phyloP scores from a whole-genome alignment of 2,113 vertebrate species.

The Halichoerus grypus region DNA sequence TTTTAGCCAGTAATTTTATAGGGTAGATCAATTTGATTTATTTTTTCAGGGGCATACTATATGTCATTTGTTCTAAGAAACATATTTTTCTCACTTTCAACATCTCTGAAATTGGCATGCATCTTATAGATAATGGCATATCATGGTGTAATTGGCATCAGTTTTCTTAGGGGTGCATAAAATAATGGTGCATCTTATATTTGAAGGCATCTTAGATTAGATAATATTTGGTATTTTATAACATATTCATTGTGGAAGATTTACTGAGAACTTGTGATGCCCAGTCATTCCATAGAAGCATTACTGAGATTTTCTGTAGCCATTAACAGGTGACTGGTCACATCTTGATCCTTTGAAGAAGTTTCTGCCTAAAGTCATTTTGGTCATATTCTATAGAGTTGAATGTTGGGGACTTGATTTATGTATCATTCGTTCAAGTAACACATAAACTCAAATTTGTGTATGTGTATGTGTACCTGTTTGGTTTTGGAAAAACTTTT shows the following conservation, averaged over 20 bases:
- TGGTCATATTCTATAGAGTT: background rate
- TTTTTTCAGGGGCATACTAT: background rate
- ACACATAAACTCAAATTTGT: background rate
- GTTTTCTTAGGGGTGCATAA: background rate
- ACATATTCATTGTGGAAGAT: background rate
- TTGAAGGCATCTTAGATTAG: background rate
- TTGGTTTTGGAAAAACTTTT: background rate
- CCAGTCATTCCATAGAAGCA: background rate
- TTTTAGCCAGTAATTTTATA: slow-evolving; percentile 1
- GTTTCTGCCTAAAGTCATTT: background rate
- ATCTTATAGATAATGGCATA: background rate
- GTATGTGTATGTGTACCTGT: background rate
- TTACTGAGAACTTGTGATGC: background rate
- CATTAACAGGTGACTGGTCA: background rate
- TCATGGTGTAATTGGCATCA: background rate
- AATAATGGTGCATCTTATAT: background rate
- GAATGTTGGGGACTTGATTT: background rate
- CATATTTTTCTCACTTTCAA: background rate
- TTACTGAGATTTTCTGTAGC: background rate
- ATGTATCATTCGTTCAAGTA: background rate
- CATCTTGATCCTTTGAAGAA: slow-evolving; percentile 18
- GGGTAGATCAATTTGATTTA: background rate
- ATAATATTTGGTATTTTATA: background rate
- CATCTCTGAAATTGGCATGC: background rate
- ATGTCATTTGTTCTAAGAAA: background rate